Evolutionary conservation across 2,888 invertebrate genomes (phyloP).

Genomic region (Colletes collaris): DNA sequence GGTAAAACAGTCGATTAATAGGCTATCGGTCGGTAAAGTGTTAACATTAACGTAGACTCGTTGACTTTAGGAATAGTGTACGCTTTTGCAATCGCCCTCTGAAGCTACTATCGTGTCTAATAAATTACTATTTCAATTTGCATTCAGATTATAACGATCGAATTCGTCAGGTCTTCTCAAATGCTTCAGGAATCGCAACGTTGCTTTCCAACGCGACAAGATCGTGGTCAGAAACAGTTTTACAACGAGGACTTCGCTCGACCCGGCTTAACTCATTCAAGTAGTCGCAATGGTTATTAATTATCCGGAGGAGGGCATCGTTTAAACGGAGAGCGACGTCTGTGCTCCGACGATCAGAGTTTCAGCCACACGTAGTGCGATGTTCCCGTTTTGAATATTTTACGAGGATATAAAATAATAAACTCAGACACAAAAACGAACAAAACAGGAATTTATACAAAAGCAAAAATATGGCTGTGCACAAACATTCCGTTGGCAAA

Average conservation of each 20-base stretch:
- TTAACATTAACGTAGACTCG: constrained; percentile 26
- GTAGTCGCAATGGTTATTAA: constrained; percentile 67
- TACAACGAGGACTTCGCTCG: constrained; percentile 45
- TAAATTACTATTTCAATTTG: neutral
- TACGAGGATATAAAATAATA: too few species aligned
- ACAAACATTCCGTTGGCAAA: too few species aligned
- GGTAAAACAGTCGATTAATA: too few species aligned
- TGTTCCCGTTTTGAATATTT: too few species aligned
- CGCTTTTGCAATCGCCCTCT: neutral
- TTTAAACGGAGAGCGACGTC: constrained; percentile 52
- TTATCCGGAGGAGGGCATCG: constrained; percentile 50
- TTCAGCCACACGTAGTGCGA: neutral
- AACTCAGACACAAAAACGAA: too few species aligned
- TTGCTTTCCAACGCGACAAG: constrained; percentile 3
- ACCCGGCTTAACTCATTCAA: constrained; percentile 60
- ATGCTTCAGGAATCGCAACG: neutral
- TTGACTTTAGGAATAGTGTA: neutral
- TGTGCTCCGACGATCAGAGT: constrained; percentile 18
- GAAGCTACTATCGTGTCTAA: neutral
- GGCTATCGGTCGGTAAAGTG: too few species aligned
- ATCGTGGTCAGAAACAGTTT: constrained; percentile 18
- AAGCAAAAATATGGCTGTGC: too few species aligned
- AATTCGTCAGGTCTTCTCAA: neutral
- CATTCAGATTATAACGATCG: neutral
- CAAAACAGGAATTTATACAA: too few species aligned